These are phyloP conservation scores for Spisula solida DNA, from an alignment of 2,888 invertebrate genomes.

Conservation along the genomic window DNA sequence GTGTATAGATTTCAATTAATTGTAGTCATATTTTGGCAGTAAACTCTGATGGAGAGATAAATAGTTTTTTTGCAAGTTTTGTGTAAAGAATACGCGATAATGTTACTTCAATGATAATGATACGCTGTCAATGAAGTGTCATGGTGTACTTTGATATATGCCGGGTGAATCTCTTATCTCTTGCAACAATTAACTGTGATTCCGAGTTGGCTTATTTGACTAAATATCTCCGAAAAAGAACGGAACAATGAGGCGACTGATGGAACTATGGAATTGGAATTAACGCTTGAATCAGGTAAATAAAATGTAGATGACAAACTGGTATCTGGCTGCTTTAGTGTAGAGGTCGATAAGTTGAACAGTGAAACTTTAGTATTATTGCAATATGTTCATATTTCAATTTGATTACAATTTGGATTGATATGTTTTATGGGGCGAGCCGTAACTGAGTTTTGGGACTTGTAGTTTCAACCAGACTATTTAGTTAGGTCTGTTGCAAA, in stretches of 20 bases:
- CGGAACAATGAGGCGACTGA: not conserved
- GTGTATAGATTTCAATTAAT: slow-evolving; percentile 24
- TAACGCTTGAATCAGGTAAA: not conserved
- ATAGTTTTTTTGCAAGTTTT: slow-evolving; percentile 45
- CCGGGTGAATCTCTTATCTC: slow-evolving; percentile 6
- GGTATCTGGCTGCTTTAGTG: too few species aligned
- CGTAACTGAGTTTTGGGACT: too few species aligned
- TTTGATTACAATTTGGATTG: too few species aligned
- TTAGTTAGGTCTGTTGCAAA: too few species aligned
- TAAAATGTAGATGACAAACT: not conserved
- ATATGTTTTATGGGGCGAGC: too few species aligned
- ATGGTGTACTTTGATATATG: slow-evolving; percentile 35
- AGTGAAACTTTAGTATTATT: too few species aligned
- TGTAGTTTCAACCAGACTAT: too few species aligned
- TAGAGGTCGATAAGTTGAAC: too few species aligned
- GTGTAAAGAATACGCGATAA: slow-evolving; percentile 13
- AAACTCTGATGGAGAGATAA: slow-evolving; percentile 36
- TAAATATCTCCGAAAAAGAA: not conserved
- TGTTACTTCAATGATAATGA: slow-evolving; percentile 22
- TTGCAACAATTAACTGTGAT: not conserved
- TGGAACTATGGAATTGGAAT: not conserved
- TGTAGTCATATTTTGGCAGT: slow-evolving; percentile 27
- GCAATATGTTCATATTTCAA: too few species aligned
- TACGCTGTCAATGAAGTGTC: slow-evolving; percentile 57
- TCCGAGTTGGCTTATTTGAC: not conserved